Evolutionary conservation across 2,888 invertebrate genomes (phyloP), one percentile per base, ranked within the genome.

Genomic region (Ctenicera cuprea): DNA sequence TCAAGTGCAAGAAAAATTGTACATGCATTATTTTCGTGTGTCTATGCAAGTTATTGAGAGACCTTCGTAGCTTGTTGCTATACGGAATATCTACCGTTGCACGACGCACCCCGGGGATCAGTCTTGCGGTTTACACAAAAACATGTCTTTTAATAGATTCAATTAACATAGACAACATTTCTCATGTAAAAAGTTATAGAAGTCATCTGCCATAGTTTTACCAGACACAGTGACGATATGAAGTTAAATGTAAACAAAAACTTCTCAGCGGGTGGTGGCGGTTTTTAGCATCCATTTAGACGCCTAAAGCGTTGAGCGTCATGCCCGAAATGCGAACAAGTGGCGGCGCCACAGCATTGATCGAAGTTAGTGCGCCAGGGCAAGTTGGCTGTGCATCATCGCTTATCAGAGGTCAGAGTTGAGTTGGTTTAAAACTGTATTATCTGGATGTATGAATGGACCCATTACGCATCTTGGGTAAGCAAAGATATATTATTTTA

Each of bases 291-390:
- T 76, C 76, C 75, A 78, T 76, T 79, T 77, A 69, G 78, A 75
- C 75, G 75, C 74, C 74, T 61, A 61, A 59, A 76, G 71, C 71
- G 74, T 68, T 57, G 66, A 71, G 74, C 71, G 73, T 66, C 69
- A 73, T 70, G 65, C 65, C 65, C 67, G 67, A 75, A 73, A 69
- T 54, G 64, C 69, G 71, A 71, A 71, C 74, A 75, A 75, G 73
- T 76, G 75, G 75, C 77, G 78, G 76, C 80, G 75, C 72, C 77
- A 70, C 66, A 54, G 71, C 76, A 80, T 80, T 76, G 80, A 80
- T 80, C 78, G 78, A 54, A 73, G 71, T 79, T 74, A 78, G 78
- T 80, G 76, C 80, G 78, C 79, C 78, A 77, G 76, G 71, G 77
- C 76, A 74, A 68, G 66, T 75, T 72, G 76, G 64, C 63, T 71